These are phyloP conservation scores for Steinernema scapterisci DNA, from an alignment of 2,888 invertebrate species.

Conservation along the genomic window DNA sequence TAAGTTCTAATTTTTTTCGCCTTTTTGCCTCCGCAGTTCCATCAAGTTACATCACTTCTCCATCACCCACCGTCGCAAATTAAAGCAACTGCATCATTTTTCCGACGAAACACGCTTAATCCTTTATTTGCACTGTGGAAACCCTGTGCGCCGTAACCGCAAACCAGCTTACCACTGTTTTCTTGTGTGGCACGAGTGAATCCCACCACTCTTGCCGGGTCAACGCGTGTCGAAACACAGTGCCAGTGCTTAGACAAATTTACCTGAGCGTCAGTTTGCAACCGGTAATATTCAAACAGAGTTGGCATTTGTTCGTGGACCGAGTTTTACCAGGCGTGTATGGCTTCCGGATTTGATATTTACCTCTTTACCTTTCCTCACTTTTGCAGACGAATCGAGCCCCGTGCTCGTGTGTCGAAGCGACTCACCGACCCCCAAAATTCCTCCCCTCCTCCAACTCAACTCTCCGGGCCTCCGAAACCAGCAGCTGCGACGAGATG, in stretches of 20 bases:
- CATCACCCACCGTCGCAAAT: too few relatives aligned
- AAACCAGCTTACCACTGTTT: too few relatives aligned
- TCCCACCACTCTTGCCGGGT: not conserved
- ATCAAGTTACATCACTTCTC: too few relatives aligned
- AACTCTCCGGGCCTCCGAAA: not conserved
- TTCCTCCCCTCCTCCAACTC: slow-evolving; percentile 15
- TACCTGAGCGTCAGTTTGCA: not conserved
- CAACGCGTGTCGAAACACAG: not conserved
- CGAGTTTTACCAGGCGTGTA: not conserved
- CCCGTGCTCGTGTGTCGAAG: slow-evolving; percentile 23
- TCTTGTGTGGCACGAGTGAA: too few relatives aligned
- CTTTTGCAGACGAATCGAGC: slow-evolving; percentile 27
- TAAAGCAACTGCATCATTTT: too few relatives aligned
- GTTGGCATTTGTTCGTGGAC: not conserved
- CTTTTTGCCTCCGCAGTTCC: too few relatives aligned
- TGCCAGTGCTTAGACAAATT: not conserved
- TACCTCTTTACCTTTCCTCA: not conserved
- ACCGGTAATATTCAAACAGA: not conserved
- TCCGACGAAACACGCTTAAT: too few relatives aligned
- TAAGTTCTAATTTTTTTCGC: too few relatives aligned
- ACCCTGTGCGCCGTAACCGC: too few relatives aligned
- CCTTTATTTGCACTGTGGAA: too few relatives aligned
- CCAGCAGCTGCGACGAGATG: slow-evolving; percentile 2
- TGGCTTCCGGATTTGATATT: not conserved
- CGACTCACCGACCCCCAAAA: slow-evolving; percentile 33